Conservation (phyloP, 2,888 invertebrate genomes). For the Nebria salina region DNA sequence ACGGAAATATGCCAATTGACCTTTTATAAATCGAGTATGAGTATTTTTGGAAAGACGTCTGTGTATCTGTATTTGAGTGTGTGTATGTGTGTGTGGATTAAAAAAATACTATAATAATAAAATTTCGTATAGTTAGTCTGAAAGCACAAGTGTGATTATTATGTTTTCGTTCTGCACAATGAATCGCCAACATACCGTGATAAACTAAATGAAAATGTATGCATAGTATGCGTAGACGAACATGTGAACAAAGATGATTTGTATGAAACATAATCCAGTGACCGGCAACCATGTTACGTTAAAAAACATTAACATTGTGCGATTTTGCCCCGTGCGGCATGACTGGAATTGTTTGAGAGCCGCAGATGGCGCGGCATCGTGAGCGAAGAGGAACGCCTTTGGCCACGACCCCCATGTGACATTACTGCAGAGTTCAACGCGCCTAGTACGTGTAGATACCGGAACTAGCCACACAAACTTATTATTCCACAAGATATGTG, state of each 20-base stretch:
- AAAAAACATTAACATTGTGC: background rate
- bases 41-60: too few relatives aligned
- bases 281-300: background rate
- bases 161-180: too few relatives aligned
- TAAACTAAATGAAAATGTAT: background rate
- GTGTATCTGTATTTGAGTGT: too few relatives aligned
- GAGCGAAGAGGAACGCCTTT: background rate
- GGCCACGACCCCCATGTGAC: conserved; percentile 7
- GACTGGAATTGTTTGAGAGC: background rate
- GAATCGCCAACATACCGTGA: background rate
- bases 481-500: conserved; percentile 5
- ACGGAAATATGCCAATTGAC: too few relatives aligned
- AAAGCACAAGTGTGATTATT: too few relatives aligned
- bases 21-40: too few relatives aligned
- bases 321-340: background rate
- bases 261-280: background rate
- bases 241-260: conserved; percentile 1
- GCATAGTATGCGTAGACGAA: background rate
- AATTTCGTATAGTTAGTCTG: too few relatives aligned
- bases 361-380: background rate
- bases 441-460: conserved; percentile 23
- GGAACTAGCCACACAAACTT: conserved; percentile 17
- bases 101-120: too few relatives aligned
- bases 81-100: too few relatives aligned
- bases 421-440: conserved; percentile 30